Evolutionary conservation across 2,113 vertebrate species (phyloP), one percentile per base, ranked within the genome.

Genomic region (Pristiophorus japonicus): DNA sequence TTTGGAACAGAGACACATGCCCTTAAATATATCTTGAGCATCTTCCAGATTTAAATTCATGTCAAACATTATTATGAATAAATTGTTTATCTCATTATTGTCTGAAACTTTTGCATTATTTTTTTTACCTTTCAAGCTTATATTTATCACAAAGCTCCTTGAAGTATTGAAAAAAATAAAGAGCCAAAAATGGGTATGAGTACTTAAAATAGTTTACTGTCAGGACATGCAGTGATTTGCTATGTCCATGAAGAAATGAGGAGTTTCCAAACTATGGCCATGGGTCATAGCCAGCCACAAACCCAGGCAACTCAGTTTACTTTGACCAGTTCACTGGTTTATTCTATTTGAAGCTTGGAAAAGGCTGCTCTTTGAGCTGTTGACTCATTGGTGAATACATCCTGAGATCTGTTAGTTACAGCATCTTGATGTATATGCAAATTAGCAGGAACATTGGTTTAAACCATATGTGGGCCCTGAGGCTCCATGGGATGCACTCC

Each of bases 401-500:
- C 47, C 30, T 12, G 27, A 90, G 38, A 45, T 81, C 20, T 42
- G 38, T 81, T 45, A 92, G 55, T 91, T 62, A 38, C 55, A 62
- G 62, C 62, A 34, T 10, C 59, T 38, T 38, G 88, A 65, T 92
- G 34, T 38, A 63, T 18, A n/a, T 92, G 88, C 30, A 63, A n/a
- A 65, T 92, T 62, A 92, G 59, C 16, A 65, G 59, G 7, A 92
- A 38, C 88, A 63, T 92, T 92, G 88, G 65, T 65, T 92, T 92
- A 92, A 92, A 92, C 88, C 38, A n/a, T 20, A 18, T 20, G 20
- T 38, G 88, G 62, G 34, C 88, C 59, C 16, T 38, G 88, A n/a
- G 75, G 88, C 55, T 63, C 14, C 34, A 38, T 62, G 88, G 55
- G 8, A 65, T 63, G 88, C 59, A 92, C 10, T 63, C 59, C 34